A percentile compares a stretch with the other conserved stretches of the same genome.
Evolutionary conservation across 2,888 invertebrate species (phyloP).

Genomic region (Drepanosiphum platanoidis): DNA sequence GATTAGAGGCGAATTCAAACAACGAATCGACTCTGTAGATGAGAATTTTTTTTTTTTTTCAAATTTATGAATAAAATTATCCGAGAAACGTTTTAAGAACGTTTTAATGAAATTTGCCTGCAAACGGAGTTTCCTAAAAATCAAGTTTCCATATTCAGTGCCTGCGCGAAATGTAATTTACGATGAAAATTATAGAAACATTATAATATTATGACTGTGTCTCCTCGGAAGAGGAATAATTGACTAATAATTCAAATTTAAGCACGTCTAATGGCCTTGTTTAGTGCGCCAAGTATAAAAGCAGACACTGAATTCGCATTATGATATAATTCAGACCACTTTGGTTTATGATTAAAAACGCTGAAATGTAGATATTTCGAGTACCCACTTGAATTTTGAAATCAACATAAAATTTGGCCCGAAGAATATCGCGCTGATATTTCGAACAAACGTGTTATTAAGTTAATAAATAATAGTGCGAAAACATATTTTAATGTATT

Average conservation of each 20-base stretch:
- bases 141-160: constrained; percentile 12
- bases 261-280: background rate
- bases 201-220: background rate
- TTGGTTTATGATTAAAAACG: background rate
- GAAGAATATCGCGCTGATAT: no score
- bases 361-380: no score
- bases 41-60: no score
- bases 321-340: background rate
- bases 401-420: no score
- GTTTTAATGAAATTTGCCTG: background rate
- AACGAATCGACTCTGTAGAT: no score
- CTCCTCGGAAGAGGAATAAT: background rate
- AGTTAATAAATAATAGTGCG: no score
- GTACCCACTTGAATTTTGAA: no score
- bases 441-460: no score
- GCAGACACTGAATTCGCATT: background rate
- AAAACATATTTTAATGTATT: no score
- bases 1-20: no score
- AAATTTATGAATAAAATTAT: no score
- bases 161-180: background rate
- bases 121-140: background rate
- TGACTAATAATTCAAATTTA: background rate
- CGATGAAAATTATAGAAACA: background rate
- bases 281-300: background rate
- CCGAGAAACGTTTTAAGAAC: no score